Conservation (phyloP, 2,797 vertebrate species). For the Chelonia mydas region DNA sequence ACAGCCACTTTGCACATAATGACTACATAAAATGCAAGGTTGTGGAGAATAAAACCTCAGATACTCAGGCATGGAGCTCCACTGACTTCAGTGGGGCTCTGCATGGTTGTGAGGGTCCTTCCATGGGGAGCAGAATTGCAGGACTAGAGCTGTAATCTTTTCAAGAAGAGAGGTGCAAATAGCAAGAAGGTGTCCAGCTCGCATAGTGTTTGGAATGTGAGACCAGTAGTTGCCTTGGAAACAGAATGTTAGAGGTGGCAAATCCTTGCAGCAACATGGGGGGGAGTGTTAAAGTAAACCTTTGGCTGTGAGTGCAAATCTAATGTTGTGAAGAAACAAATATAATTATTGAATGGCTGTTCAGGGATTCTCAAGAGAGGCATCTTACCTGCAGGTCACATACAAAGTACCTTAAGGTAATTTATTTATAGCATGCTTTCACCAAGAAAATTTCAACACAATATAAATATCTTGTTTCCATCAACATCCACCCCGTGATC, state of each 20-base stretch:
- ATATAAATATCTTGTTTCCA: conserved; percentile 28
- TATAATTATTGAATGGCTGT: conserved; percentile 34
- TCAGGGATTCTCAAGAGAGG: rapidly evolving
- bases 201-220: conserved; percentile 57
- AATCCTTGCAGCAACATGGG: neutral
- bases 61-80: neutral
- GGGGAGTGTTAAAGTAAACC: conserved; percentile 27
- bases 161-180: neutral
- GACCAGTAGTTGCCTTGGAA: conserved; percentile 57
- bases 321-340: neutral
- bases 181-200: neutral
- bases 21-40: neutral
- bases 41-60: neutral
- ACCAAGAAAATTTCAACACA: conserved; percentile 20
- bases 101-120: neutral
- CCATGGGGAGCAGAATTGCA: neutral
- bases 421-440: conserved; percentile 24
- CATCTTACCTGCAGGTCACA: conserved; percentile 12
- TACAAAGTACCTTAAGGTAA: conserved; percentile 2
- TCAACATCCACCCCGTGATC: neutral
- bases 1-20: rapidly evolving
- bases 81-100: neutral
- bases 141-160: neutral
- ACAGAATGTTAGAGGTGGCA: conserved; percentile 42
- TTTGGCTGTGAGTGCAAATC: conserved; percentile 13